phyloP scores from a whole-genome alignment of 2,888 invertebrate species.

The Brachyopa scutellaris region DNA sequence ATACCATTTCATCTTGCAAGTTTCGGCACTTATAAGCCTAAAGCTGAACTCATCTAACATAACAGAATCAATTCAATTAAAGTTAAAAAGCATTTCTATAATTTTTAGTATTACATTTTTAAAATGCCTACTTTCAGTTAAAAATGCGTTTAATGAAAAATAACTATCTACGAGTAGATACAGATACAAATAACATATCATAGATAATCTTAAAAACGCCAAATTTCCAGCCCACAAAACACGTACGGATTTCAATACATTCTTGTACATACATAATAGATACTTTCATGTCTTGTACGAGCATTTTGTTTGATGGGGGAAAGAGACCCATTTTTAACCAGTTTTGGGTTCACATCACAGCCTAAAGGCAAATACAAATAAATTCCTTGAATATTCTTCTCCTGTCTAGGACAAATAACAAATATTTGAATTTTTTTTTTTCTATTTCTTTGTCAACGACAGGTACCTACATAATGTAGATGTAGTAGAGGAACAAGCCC shows the following conservation, averaged over 20 bases:
- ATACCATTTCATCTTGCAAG: no score
- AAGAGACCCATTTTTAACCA: background rate
- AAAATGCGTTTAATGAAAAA: background rate
- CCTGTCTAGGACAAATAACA: no score
- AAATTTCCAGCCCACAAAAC: background rate
- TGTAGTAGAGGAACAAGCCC: no score
- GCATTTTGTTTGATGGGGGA: constrained; percentile 10
- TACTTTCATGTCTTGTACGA: no score
- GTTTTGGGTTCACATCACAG: no score
- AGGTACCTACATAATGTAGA: no score
- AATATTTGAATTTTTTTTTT: no score
- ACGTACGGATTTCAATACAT: background rate
- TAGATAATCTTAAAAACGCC: background rate
- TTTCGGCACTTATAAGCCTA: no score
- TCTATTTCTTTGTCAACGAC: no score
- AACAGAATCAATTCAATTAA: background rate
- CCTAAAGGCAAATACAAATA: background rate
- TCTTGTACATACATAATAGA: no score
- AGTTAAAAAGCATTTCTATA: background rate
- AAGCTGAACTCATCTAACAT: no score
- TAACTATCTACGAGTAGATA: background rate
- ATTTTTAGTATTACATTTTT: background rate
- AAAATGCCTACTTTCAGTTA: background rate
- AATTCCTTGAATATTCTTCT: background rate
- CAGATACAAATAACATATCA: background rate